Conservation (phyloP, 1,140 invertebrate species). For the Aporrectodea caliginosa region DNA sequence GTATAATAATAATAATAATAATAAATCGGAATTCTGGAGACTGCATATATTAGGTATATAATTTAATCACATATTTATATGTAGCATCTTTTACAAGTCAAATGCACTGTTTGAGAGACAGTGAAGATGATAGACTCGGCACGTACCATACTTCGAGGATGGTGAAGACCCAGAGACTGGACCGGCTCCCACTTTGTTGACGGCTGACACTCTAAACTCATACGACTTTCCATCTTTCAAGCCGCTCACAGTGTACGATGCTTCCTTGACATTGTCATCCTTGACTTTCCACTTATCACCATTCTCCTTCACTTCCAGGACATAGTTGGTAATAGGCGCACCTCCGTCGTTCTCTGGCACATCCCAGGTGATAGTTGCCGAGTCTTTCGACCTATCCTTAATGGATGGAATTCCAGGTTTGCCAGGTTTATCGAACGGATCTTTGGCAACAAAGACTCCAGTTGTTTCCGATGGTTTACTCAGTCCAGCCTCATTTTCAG, state of each 20-base stretch:
- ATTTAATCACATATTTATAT: too few relatives aligned
- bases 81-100: too few relatives aligned
- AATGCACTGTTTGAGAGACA: too few relatives aligned
- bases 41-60: too few relatives aligned
- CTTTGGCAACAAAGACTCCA: slow-evolving; percentile 80
- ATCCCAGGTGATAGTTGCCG: slow-evolving; percentile 83
- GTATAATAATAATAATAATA: too few relatives aligned
- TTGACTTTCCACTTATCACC: slow-evolving; percentile 62
- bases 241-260: slow-evolving; percentile 57
- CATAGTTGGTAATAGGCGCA: slow-evolving; percentile 87
- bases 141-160: slow-evolving; percentile 54
- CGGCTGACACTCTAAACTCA: slow-evolving; percentile 92
- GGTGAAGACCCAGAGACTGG: slow-evolving; percentile 86
- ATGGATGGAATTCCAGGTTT: slow-evolving; percentile 21
- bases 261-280: slow-evolving; percentile 66
- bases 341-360: slow-evolving; percentile 86
- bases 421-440: slow-evolving; percentile 74
- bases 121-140: too few relatives aligned
- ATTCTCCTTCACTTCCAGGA: slow-evolving; percentile 87
- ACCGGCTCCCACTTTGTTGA: slow-evolving; percentile 91
- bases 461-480: slow-evolving; percentile 90
- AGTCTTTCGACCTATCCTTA: slow-evolving; percentile 64
- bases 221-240: slow-evolving; percentile 91
- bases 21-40: too few relatives aligned
- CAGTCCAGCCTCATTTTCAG: slow-evolving; percentile 87